phyloP scores from a whole-genome alignment of 2,113 vertebrate genomes.

The western clawed frog (Xenopus tropicalis) region UCB_Xtro_10.0 CM004452.2:8186501-8187000 shows the following conservation, averaged over 20 bases:
- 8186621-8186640: conserved; percentile 63
- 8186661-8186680: conserved; percentile 62
- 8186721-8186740: conserved; percentile 50
- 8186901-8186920: no score
- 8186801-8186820: no score
- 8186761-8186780: no score
- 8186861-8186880: no score
- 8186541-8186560: conserved; percentile 66
- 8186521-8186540: conserved; percentile 68
- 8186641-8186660: conserved; percentile 67
- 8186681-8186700: conserved; percentile 62
- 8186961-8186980: no score
- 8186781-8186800: no score
- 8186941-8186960: no score
- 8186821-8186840: no score
- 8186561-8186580: conserved; percentile 62
- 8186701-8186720: conserved; percentile 59
- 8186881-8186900: no score
- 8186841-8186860: no score
- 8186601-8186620: conserved; percentile 67
- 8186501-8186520: conserved; percentile 65
- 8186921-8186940: no score
- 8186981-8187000: no score
- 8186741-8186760: not conserved
- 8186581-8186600: conserved; percentile 63